Percentiles rank a stretch among this genome's conserved stretches.
Conservation (phyloP, 2,888 invertebrate genomes). For the Drosophila bunnanda region DNA sequence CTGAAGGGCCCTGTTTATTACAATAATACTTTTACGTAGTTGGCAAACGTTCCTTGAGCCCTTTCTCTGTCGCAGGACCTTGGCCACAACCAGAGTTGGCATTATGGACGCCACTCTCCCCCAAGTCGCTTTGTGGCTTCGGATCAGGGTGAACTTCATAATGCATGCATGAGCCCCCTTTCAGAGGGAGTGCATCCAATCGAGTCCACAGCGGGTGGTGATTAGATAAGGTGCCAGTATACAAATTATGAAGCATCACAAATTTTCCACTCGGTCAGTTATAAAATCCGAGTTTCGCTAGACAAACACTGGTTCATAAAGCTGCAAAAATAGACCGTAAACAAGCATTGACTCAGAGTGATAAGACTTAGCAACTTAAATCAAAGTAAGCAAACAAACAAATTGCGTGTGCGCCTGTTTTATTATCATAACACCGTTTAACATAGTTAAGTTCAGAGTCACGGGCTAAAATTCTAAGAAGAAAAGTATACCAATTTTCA, state of each 20-base stretch:
- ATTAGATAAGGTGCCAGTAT: slow-evolving; percentile 40
- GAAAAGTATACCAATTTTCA: background rate
- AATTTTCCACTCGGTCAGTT: slow-evolving; percentile 46
- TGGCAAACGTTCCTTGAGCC: slow-evolving; percentile 6
- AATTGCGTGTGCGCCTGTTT: slow-evolving; percentile 14
- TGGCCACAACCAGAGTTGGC: slow-evolving; percentile 13
- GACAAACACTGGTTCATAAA: background rate
- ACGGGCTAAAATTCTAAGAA: background rate
- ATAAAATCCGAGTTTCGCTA: slow-evolving; percentile 5
- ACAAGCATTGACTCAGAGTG: slow-evolving; percentile 21
- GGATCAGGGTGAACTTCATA: background rate
- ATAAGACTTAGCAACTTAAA: slow-evolving; percentile 27
- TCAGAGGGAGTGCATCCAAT: slow-evolving; percentile 25
- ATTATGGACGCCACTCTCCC: slow-evolving; percentile 4
- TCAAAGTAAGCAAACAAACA: slow-evolving; percentile 28
- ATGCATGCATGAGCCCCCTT: background rate
- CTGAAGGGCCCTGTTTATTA: slow-evolving; percentile 2
- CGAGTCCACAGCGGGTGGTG: slow-evolving; percentile 16
- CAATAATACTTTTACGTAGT: slow-evolving; percentile 14
- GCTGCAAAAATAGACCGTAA: slow-evolving; percentile 32
- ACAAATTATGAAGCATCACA: slow-evolving; percentile 12
- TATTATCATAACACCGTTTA: background rate
- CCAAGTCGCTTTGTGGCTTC: slow-evolving; percentile 6
- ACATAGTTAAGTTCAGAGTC: background rate
- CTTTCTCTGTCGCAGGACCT: background rate